Evolutionary conservation across 2,888 invertebrate species (phyloP).

Genomic region (Conops quadrifasciatus): DNA sequence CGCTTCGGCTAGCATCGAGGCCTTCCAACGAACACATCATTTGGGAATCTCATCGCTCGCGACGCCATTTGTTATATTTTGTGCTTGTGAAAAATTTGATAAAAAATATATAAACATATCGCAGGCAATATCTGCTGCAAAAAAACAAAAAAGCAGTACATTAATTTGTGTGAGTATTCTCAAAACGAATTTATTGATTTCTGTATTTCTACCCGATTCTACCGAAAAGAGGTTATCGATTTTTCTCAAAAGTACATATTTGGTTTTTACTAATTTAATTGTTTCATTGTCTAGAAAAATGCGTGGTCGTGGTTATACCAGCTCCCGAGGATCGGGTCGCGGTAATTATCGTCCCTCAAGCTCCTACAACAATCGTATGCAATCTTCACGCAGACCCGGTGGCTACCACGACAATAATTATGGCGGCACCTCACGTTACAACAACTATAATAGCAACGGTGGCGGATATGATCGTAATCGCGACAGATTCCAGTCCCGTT

Average conservation of each 20-base stretch:
- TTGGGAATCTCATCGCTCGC: not conserved
- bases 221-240: constrained; percentile 11
- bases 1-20: not conserved
- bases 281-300: constrained; percentile 26
- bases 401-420: constrained; percentile 54
- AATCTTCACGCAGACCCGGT: constrained; percentile 54
- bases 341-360: constrained; percentile 54
- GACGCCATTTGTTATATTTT: constrained; percentile 28
- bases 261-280: not conserved
- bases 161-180: constrained; percentile 8
- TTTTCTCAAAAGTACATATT: not conserved
- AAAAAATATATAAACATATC: not conserved
- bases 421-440: constrained; percentile 47
- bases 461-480: constrained; percentile 55
- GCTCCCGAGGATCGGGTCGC: constrained; percentile 35
- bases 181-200: not conserved
- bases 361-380: constrained; percentile 54
- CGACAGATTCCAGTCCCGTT: constrained; percentile 48
- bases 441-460: constrained; percentile 53
- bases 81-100: not conserved
- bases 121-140: not conserved
- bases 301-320: constrained; percentile 40
- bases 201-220: not conserved
- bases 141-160: not conserved
- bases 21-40: constrained; percentile 2